Percentiles rank a stretch among this genome's conserved stretches.
Conservation (phyloP, 2,797 vertebrate genomes). For the Channa striata region DNA sequence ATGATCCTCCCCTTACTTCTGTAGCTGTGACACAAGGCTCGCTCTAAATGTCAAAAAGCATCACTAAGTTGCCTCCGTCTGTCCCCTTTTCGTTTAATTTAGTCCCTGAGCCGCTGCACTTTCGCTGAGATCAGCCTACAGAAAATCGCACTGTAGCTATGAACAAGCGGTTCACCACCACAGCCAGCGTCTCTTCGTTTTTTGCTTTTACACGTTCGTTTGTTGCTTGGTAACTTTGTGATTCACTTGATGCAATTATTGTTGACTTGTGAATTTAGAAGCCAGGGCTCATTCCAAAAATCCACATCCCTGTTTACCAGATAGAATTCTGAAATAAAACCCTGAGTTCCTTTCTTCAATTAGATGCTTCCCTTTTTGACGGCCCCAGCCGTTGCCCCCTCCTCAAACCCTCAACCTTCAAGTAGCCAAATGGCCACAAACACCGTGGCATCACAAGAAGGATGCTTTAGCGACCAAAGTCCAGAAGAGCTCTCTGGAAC, state of each 20-base stretch:
- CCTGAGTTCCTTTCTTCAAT: conserved; percentile 53
- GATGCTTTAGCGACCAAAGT: conserved; percentile 20
- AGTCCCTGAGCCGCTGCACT: background rate
- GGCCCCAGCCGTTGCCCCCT: conserved; percentile 30
- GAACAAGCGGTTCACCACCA: conserved; percentile 2
- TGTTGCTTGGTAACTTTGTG: conserved; percentile 14
- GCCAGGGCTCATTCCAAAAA: background rate
- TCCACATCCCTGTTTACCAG: conserved; percentile 3
- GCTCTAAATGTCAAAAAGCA: conserved; percentile 53
- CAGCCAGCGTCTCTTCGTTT: background rate
- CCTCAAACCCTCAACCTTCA: conserved; percentile 51
- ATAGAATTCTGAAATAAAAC: conserved; percentile 41
- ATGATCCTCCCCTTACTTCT: conserved; percentile 33
- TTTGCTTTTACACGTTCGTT: background rate
- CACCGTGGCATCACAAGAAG: conserved; percentile 6
- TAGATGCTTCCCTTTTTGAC: conserved; percentile 61
- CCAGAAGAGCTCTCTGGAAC: conserved; percentile 17
- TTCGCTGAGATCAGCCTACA: background rate
- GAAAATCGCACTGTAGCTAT: too few relatives aligned
- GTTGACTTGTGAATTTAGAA: conserved; percentile 8
- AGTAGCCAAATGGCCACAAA: conserved; percentile 27
- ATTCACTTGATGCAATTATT: background rate
- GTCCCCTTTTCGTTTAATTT: conserved; percentile 11
- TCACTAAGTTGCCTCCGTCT: conserved; percentile 14
- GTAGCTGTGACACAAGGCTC: conserved; percentile 53